Conservation (phyloP, 2,888 invertebrate genomes). For the Ischnura elegans region DNA sequence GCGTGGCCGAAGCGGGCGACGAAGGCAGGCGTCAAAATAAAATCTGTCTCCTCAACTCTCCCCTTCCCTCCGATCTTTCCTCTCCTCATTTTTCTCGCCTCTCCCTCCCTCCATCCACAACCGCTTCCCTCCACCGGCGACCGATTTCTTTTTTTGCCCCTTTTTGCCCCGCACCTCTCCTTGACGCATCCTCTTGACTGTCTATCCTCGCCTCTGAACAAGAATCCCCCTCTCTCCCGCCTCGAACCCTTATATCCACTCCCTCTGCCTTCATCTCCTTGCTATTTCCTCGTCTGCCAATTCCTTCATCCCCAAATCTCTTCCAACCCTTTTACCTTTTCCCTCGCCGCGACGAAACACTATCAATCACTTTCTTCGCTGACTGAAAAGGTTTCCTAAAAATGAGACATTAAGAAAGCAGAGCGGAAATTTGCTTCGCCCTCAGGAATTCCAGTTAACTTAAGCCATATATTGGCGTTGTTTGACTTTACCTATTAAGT, state of each 20-base stretch:
- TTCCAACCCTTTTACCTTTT: not conserved
- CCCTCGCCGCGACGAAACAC: slow-evolving; percentile 28
- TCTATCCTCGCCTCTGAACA: not conserved
- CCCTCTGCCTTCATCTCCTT: not conserved
- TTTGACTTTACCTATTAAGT: not conserved
- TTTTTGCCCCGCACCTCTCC: not conserved
- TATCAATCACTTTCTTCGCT: slow-evolving; percentile 25
- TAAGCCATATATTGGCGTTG: not conserved
- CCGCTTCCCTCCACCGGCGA: not conserved
- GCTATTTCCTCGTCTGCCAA: not conserved
- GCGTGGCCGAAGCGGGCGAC: not conserved
- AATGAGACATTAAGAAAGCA: not conserved
- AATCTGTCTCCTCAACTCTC: not conserved
- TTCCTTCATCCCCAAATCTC: not conserved
- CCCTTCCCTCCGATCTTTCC: not conserved
- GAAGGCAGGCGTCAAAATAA: slow-evolving; percentile 7
- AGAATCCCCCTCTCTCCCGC: not conserved
- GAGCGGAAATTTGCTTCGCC: not conserved
- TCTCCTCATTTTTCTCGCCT: not conserved
- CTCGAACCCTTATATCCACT: not conserved
- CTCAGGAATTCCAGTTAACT: not conserved
- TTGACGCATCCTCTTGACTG: not conserved
- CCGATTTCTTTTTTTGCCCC: not conserved
- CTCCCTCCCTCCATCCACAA: not conserved
- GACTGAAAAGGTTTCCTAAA: not conserved